Percentiles rank a stretch among this genome's conserved stretches.
Evolutionary conservation across 37 sponge, comb jelly and placozoan species (phyloP).

Genomic region (Lycopodina hypogea): DNA sequence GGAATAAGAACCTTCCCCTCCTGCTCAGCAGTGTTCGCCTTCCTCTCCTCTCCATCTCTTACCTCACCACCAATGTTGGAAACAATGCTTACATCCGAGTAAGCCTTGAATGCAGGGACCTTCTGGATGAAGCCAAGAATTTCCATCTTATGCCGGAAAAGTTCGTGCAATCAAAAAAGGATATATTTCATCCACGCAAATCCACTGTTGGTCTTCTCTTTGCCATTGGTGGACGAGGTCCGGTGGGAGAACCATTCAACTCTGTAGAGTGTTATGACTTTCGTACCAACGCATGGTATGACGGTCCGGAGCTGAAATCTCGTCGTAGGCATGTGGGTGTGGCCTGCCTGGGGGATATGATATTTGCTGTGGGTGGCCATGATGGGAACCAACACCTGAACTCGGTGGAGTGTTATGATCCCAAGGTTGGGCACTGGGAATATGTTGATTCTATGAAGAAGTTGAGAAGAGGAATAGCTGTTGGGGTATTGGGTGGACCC

Average conservation of each 20-base stretch:
- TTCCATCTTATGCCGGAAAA: slow-evolving; percentile 73
- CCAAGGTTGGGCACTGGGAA: slow-evolving; percentile 64
- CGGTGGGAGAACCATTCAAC: slow-evolving; percentile 78
- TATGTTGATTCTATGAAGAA: slow-evolving; percentile 76
- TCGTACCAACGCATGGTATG: slow-evolving; percentile 81
- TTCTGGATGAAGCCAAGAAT: slow-evolving; percentile 87
- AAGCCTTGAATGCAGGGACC: slow-evolving; percentile 73
- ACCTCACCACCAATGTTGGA: slow-evolving; percentile 69
- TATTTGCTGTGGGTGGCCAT: slow-evolving; percentile 93
- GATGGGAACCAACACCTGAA: slow-evolving; percentile 82
- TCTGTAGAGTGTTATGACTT: slow-evolving; percentile 93
- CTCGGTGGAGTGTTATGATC: slow-evolving; percentile 87
- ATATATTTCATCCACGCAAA: slow-evolving; percentile 66
- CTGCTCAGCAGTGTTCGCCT: slow-evolving; percentile 69
- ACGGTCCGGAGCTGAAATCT: slow-evolving; percentile 64
- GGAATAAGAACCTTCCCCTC: slow-evolving; percentile 38
- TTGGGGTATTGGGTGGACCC: slow-evolving; percentile 80
- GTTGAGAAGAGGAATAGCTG: slow-evolving; percentile 84
- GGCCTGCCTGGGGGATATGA: slow-evolving; percentile 63
- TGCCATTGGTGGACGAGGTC: slow-evolving; percentile 92
- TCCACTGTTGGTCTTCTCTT: slow-evolving; percentile 82
- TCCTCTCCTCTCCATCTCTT: slow-evolving; percentile 74
- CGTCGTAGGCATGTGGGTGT: slow-evolving; percentile 92
- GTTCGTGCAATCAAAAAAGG: slow-evolving; percentile 17
- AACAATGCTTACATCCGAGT: slow-evolving; percentile 51